Evolutionary conservation across 2,797 vertebrate genomes (phyloP), one percentile per base, ranked within the genome.

Genomic region (Cynodonichthys magdalenae): DNA sequence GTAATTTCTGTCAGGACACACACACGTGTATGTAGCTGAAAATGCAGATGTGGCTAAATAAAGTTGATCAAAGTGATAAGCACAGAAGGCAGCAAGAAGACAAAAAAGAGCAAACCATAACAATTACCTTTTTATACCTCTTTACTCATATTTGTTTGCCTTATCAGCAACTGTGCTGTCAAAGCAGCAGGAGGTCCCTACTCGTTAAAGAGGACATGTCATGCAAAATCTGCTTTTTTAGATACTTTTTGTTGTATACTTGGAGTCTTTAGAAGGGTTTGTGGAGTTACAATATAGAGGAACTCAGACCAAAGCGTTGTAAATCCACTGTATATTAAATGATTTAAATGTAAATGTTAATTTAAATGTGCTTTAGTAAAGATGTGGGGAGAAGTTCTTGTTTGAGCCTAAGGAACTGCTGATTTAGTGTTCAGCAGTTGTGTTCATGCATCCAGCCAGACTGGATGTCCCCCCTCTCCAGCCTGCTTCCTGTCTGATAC

Each of bases 401-500:
- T 73, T 71, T 59, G 55, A 66, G 47, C 15, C 41, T 44, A 49
- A 72, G 50, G 0, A n/a, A 50, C 71, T 49, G 19, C 39, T 66
- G 53, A 46, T 61, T 28, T 50, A 59, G 47, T 11, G 46, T 29
- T 79, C 42, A 19, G 44, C 0, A 17, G 66, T 68, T 19, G 10
- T 74, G 46, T 52, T 69, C 28, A 51, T 10, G 15, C 49, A 17
- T 70, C 51, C 17, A 69, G 56, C 59, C 65, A 62, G 54, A 51
- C 59, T 45, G 41, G 27, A 63, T 62, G 58, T 76, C 42, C 69
- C 61, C 39, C 53, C 53, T 2, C 15, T 41, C 15, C 3, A 46
- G 24, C 28, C 62, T 63, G 56, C 55, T 77, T 77, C 56, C 75
- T 76, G 69, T 74, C 69, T 75, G 74, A 83, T 59, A 72, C 27